A percentile compares a stretch with the other conserved stretches of the same genome.
phyloP scores from a whole-genome alignment of 2,888 invertebrate species.

The Lasioglossum morio region DNA sequence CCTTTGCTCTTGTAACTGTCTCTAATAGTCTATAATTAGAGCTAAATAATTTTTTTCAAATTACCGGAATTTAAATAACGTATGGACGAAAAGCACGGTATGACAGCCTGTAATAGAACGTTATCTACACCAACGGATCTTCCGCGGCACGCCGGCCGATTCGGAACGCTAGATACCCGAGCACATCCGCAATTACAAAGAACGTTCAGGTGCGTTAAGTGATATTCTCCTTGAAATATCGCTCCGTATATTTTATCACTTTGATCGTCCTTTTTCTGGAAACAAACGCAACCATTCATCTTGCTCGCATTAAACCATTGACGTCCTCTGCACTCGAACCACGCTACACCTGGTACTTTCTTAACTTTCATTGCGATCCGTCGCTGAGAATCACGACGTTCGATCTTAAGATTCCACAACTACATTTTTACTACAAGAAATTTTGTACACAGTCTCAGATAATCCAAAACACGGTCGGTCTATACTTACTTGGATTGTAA shows the following conservation, averaged over 20 bases:
- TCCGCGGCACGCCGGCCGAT: background rate
- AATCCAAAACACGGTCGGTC: background rate
- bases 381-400: background rate
- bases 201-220: background rate
- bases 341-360: background rate
- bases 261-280: background rate
- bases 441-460: background rate
- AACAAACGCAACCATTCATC: background rate
- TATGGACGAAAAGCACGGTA: background rate
- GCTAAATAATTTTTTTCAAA: background rate
- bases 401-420: background rate
- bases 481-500: background rate
- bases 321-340: background rate
- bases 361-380: background rate
- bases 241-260: background rate
- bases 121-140: background rate
- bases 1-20: background rate
- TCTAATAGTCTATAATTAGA: constrained; percentile 11
- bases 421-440: background rate
- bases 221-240: background rate
- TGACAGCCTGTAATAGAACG: constrained; percentile 5
- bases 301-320: background rate
- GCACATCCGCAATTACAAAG: constrained; percentile 3
- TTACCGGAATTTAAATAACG: constrained; percentile 3
- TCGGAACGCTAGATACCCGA: background rate